phyloP scores from a whole-genome alignment of 2,797 vertebrate genomes.

The Pangasius sanitwongsei region DNA sequence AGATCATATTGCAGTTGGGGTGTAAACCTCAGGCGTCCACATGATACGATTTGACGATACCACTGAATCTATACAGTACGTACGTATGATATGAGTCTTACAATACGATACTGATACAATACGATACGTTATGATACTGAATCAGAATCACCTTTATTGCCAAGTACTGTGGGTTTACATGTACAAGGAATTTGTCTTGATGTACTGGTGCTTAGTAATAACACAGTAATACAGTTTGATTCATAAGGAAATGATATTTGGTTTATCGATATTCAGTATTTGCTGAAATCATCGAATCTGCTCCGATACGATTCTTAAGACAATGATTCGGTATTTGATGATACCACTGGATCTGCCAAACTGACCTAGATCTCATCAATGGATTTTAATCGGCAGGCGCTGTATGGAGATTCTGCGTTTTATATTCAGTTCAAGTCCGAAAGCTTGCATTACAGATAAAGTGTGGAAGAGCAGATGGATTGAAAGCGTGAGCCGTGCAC shows the following conservation, averaged over 20 bases:
- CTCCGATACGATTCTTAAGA: neutral
- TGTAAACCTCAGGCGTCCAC: neutral
- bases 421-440: neutral
- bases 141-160: too few relatives aligned
- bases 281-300: neutral
- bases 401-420: neutral
- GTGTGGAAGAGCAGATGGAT: neutral
- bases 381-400: neutral
- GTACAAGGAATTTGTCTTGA: too few relatives aligned
- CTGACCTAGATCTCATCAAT: neutral
- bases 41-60: neutral
- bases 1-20: neutral
- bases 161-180: too few relatives aligned
- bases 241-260: neutral
- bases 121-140: neutral
- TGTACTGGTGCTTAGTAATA: too few relatives aligned
- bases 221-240: neutral
- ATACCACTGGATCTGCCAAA: neutral
- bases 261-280: neutral
- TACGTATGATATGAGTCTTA: neutral
- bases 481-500: neutral
- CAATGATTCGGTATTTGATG: neutral
- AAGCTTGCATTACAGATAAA: neutral
- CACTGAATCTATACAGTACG: neutral
- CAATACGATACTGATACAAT: neutral